Percentiles rank a stretch among this genome's conserved stretches.
These are phyloP conservation scores for Bucco capensis DNA, from an alignment of 2,113 vertebrate genomes.

Conservation along the genomic window DNA sequence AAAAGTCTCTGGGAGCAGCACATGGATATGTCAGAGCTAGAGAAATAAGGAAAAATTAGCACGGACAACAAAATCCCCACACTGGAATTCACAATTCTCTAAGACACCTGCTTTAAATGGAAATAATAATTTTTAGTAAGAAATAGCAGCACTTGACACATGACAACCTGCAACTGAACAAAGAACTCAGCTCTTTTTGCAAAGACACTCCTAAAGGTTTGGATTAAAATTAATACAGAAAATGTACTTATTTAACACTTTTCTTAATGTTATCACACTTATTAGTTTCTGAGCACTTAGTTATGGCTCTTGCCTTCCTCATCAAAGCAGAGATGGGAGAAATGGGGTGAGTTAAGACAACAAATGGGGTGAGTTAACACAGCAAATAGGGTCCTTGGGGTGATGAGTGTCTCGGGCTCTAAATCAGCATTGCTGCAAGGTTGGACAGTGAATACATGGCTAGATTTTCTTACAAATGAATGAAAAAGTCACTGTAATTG, in stretches of 20 bases:
- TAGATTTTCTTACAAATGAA: not conserved
- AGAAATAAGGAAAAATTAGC: not conserved
- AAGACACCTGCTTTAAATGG: not conserved
- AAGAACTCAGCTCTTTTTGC: not conserved
- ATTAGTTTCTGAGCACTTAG: rapidly evolving
- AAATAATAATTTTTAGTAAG: not conserved
- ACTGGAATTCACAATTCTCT: not conserved
- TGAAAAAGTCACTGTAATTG: not conserved
- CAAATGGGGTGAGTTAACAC: too few relatives aligned
- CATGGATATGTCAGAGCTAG: not conserved
- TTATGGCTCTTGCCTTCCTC: rapidly evolving
- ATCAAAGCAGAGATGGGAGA: not conserved
- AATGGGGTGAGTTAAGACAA: too few relatives aligned
- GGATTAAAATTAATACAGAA: not conserved
- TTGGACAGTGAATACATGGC: not conserved
- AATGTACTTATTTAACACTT: not conserved
- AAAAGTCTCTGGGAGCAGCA: not conserved
- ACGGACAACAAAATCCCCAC: not conserved
- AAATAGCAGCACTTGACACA: not conserved
- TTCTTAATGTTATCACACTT: rapidly evolving
- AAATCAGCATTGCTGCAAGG: not conserved
- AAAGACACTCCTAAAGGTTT: not conserved
- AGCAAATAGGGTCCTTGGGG: not conserved
- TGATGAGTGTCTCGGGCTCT: rapidly evolving
- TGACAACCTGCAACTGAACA: not conserved